Evolutionary conservation across 1,140 invertebrate species (phyloP).

Genomic region (Chrysopa pallens): DNA sequence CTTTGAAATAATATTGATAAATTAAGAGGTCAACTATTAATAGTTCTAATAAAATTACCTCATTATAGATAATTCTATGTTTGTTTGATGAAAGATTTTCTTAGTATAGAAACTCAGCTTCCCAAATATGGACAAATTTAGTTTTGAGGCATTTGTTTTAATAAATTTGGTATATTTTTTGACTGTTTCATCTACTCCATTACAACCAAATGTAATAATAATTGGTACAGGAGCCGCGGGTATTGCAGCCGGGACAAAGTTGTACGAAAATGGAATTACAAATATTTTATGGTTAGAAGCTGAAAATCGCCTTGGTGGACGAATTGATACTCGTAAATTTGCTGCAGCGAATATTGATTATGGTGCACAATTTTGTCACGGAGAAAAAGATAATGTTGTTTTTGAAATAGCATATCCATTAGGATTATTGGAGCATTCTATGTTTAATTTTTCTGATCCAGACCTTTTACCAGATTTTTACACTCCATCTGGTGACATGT

Average conservation of each 20-base stretch:
- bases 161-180: too few relatives aligned
- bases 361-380: conserved; percentile 75
- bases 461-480: too few relatives aligned
- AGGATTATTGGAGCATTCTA: conserved; percentile 25
- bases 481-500: too few relatives aligned
- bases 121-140: too few relatives aligned
- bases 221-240: conserved; percentile 38
- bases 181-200: too few relatives aligned
- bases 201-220: conserved; percentile 23
- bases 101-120: too few relatives aligned
- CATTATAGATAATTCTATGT: too few relatives aligned
- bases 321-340: conserved; percentile 38
- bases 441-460: conserved; percentile 3
- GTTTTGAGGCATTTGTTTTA: too few relatives aligned
- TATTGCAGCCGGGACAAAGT: conserved; percentile 32
- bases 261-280: conserved; percentile 29
- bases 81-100: too few relatives aligned
- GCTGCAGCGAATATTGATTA: conserved; percentile 48
- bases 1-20: too few relatives aligned
- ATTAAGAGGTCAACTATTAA: too few relatives aligned
- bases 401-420: conserved; percentile 40
- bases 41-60: too few relatives aligned
- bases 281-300: conserved; percentile 47
- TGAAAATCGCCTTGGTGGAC: conserved; percentile 47
- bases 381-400: conserved; percentile 49